These are phyloP conservation scores for Aurelia aurita complex sp. Pacific DNA, from an alignment of 30 jellyfish, hydroid and myxozoan species.

Conservation along the genomic window DNA sequence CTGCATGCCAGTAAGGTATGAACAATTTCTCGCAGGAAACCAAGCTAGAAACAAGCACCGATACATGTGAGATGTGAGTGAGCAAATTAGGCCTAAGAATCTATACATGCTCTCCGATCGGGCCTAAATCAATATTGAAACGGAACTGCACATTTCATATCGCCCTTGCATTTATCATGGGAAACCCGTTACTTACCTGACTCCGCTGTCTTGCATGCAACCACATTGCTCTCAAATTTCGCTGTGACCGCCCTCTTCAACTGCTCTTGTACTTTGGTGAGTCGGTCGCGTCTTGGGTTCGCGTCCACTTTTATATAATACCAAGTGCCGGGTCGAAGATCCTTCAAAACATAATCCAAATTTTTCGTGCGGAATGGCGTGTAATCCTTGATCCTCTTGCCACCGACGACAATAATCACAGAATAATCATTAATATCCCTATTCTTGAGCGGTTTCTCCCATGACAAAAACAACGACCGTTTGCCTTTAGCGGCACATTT, in stretches of 20 bases:
- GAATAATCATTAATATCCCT: constrained; percentile 51
- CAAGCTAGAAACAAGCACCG: too few relatives aligned
- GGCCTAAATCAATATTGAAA: too few relatives aligned
- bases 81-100: too few relatives aligned
- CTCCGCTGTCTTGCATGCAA: constrained; percentile 72
- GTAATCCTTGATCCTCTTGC: constrained; percentile 20
- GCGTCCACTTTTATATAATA: constrained; percentile 61
- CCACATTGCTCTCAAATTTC: constrained; percentile 46
- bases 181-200: constrained; percentile 16
- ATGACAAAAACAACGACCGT: constrained; percentile 52
- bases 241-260: constrained; percentile 20
- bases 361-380: constrained; percentile 22
- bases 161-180: not conserved
- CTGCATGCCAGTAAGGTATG: too few relatives aligned
- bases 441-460: constrained; percentile 40
- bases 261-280: constrained; percentile 8
- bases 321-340: constrained; percentile 72
- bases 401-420: constrained; percentile 35
- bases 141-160: not conserved
- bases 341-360: constrained; percentile 29
- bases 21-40: too few relatives aligned
- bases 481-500: constrained; percentile 58
- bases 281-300: constrained; percentile 35
- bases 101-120: too few relatives aligned
- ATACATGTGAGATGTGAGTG: too few relatives aligned